Conservation (phyloP, 2,113 vertebrate genomes). For the Cariama cristata region DNA sequence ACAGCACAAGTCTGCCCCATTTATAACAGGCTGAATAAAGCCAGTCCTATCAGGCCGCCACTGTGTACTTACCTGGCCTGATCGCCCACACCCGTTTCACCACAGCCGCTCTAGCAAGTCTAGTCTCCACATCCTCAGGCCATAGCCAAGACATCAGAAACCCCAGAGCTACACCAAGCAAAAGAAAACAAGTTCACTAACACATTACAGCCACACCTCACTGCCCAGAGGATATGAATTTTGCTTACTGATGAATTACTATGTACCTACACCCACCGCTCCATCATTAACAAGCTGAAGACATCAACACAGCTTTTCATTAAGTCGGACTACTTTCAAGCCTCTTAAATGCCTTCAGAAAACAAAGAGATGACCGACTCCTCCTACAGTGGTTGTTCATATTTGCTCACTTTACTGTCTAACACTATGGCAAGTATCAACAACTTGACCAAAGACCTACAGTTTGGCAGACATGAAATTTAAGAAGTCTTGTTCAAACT, state of each 20-base stretch:
- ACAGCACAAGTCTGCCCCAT: neutral
- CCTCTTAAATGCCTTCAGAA: constrained; percentile 16
- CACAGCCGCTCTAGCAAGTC: neutral
- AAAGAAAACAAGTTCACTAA: neutral
- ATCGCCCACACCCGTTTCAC: neutral
- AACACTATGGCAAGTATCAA: neutral
- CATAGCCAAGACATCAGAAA: constrained; percentile 24
- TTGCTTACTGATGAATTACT: constrained; percentile 41
- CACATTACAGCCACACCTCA: constrained; percentile 24
- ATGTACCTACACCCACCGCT: constrained; percentile 23
- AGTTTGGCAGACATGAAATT: neutral
- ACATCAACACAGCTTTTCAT: constrained; percentile 56
- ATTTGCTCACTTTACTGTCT: neutral
- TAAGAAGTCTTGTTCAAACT: neutral
- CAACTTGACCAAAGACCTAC: neutral
- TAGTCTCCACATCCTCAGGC: neutral
- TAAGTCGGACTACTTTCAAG: constrained; percentile 4
- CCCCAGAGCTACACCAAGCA: neutral
- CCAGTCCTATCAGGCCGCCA: neutral
- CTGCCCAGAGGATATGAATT: constrained; percentile 61
- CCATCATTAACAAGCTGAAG: constrained; percentile 16
- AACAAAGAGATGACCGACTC: constrained; percentile 1
- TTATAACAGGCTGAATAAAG: neutral
- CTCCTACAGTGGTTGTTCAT: neutral
- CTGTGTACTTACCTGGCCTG: neutral